phyloP scores from a whole-genome alignment of 2,113 vertebrate species.

The Peromyscus leucopus region DNA sequence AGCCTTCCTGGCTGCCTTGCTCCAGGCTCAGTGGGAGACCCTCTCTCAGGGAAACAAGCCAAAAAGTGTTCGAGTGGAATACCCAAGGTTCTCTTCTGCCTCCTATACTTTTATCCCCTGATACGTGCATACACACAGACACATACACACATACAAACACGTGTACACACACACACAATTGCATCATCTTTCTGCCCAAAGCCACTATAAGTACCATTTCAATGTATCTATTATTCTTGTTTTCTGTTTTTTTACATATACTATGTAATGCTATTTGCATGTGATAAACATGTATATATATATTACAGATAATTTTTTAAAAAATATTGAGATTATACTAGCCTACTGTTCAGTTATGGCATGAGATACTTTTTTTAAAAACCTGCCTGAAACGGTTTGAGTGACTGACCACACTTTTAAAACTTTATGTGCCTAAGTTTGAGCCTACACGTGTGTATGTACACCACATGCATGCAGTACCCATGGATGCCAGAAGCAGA shows the following conservation, averaged over 20 bases:
- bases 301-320: neutral
- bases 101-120: neutral
- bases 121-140: neutral
- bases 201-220: neutral
- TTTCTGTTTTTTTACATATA: conserved; percentile 16
- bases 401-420: neutral
- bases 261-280: neutral
- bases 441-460: neutral
- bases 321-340: neutral
- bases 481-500: neutral
- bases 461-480: neutral
- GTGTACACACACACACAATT: neutral
- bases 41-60: neutral
- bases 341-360: conserved; percentile 6
- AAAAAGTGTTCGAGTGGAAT: neutral
- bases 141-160: neutral
- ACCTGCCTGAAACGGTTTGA: neutral
- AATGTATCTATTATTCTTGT: neutral
- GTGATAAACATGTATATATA: neutral
- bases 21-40: neutral
- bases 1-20: neutral
- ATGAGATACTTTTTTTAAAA: neutral
- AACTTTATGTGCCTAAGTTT: neutral
- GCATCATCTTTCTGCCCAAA: neutral
- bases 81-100: no score